Base-by-base conservation (phyloP, 2,113 vertebrate species). In the Thinocorus orbignyianus region DNA sequence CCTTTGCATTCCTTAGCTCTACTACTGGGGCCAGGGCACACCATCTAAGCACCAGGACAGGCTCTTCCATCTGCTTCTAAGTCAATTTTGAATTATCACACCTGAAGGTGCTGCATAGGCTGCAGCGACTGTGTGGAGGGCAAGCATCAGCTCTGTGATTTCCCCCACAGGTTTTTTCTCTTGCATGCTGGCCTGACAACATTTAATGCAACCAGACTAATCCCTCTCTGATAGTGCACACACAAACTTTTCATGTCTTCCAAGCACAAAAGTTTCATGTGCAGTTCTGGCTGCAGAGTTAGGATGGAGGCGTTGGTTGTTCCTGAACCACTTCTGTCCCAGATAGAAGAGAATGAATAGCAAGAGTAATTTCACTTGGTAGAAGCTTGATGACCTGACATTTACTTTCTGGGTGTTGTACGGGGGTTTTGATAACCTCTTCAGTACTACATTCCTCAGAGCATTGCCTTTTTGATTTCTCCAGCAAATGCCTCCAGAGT, bases 401-500 rank as follows among this genome's bases (percentile, higher is more conserved):
- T 39, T 49, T 49, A 33, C 23, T 49, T 22, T 35, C 66, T 49
- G 10, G 6, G 25, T 25, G 10, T 31, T 65, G 31, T 51, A 35
- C 13, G 35, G 19, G 30, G 37, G 13, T 31, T 42, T 51, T 44
- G 54, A 13, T 44, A 86, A 41, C 26, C n/a, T 78, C 31, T 58
- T 68, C 37, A 48, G 23, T 57, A n/a, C n/a, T 39, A 26, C 13
- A 22, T 13, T 77, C 30, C 28, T 66, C n/a, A 57, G 42, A 48
- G 9, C 30, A 68, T 68, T 83, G 28, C 39, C 17, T 68, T 83
- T 81, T 81, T 91, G 54, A 35, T 79, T 76, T 68, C 90, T 78
- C 79, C 82, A 95, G 94, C 86, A n/a, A 49, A 22, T 95, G 55
- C 93, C 94, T 39, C 66, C 87, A 16, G 90, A 48, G 41, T 96